phyloP scores from a whole-genome alignment of 2,797 vertebrate species.

The Podarcis siculus region DNA sequence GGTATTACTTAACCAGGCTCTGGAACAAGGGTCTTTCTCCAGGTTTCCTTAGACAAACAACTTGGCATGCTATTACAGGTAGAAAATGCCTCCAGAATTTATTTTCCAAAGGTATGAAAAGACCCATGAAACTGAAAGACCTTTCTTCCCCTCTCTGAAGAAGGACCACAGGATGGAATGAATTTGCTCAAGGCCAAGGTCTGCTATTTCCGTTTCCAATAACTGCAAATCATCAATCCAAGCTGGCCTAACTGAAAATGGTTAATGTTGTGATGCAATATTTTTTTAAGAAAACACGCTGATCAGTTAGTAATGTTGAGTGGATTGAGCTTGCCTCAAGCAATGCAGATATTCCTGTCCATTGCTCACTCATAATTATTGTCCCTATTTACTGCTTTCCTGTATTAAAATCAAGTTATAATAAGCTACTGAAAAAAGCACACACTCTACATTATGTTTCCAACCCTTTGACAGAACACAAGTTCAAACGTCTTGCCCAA shows the following conservation, averaged over 20 bases:
- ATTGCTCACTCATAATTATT: neutral
- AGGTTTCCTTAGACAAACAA: slow-evolving; percentile 7
- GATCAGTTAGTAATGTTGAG: neutral
- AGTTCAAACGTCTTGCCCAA: neutral
- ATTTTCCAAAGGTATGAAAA: neutral
- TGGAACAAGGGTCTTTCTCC: neutral
- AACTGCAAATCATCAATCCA: neutral
- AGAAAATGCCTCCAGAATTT: neutral
- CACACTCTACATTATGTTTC: neutral
- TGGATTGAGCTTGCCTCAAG: neutral
- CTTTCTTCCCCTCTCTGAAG: neutral
- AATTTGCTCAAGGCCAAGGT: neutral
- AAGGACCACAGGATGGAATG: neutral
- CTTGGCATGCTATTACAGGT: neutral
- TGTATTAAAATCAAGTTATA: neutral
- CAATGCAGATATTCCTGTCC: neutral
- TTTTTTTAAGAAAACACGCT: neutral
- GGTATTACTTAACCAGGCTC: neutral
- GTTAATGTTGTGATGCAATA: neutral
- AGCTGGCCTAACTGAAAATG: neutral
- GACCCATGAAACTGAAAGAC: neutral
- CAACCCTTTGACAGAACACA: neutral
- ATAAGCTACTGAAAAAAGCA: neutral
- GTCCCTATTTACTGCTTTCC: neutral
- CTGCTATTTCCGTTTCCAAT: neutral